Evolutionary conservation across 2,888 invertebrate genomes (phyloP).

Genomic region (Chydorus sphaericus): DNA sequence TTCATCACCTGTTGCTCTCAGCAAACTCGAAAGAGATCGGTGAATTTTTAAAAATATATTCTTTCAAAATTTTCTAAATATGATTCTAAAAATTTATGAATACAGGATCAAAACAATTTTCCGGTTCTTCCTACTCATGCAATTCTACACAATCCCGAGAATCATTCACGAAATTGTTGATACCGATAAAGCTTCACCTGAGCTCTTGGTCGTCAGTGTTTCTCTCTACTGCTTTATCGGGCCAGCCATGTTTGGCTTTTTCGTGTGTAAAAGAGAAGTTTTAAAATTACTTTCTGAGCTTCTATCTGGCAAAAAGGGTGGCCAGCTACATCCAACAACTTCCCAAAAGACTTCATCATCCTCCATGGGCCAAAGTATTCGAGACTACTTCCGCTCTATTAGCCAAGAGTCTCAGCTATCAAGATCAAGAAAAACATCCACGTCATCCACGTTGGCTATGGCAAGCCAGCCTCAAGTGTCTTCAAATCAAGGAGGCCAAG

Average conservation of each 20-base stretch:
- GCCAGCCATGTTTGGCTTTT: not conserved
- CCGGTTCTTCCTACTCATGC: conserved; percentile 1
- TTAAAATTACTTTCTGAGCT: not conserved
- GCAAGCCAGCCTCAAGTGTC: too few species aligned
- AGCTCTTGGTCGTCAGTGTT: not conserved
- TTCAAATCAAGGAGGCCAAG: too few species aligned
- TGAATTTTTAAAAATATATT: not conserved
- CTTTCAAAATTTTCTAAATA: not conserved
- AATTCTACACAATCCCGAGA: not conserved
- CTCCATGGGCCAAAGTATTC: too few species aligned
- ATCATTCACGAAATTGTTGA: conserved; percentile 2
- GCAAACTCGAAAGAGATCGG: not conserved
- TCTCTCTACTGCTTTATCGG: not conserved
- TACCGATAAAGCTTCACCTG: not conserved
- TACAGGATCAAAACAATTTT: not conserved
- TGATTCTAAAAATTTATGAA: not conserved
- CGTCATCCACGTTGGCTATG: too few species aligned
- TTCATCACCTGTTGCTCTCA: not conserved
- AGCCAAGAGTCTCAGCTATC: too few species aligned
- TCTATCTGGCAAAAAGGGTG: too few species aligned
- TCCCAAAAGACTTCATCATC: too few species aligned
- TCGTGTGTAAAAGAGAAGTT: not conserved
- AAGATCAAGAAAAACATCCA: too few species aligned
- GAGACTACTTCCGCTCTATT: too few species aligned
- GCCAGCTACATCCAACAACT: too few species aligned